These are phyloP conservation scores for Rhogogaster chlorosoma DNA, from an alignment of 2,888 invertebrate genomes.

Conservation along the genomic window DNA sequence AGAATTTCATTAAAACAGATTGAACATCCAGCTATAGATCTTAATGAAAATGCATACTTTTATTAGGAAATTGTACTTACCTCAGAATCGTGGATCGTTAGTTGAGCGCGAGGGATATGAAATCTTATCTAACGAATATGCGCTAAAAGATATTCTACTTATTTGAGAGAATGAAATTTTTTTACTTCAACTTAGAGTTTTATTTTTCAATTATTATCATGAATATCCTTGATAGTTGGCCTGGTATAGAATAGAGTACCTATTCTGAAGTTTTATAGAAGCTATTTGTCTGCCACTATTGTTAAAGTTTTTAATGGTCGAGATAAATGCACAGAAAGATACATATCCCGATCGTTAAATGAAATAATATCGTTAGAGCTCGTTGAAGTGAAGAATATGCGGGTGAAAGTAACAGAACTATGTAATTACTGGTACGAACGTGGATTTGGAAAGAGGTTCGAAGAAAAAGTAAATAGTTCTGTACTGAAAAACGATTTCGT, in stretches of 20 bases:
- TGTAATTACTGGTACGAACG: background rate
- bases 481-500: background rate
- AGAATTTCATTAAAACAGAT: background rate
- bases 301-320: background rate
- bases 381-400: background rate
- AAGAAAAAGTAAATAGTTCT: background rate
- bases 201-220: background rate
- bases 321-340: background rate
- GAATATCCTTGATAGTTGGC: background rate
- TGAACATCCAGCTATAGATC: too few relatives aligned
- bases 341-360: background rate
- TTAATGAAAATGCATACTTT: too few relatives aligned
- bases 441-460: background rate
- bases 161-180: background rate
- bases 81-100: background rate
- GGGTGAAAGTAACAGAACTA: conserved; percentile 28
- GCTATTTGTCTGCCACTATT: background rate
- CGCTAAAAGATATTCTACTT: background rate
- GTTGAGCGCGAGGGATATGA: background rate
- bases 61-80: background rate
- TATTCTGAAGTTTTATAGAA: background rate
- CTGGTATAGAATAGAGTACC: background rate
- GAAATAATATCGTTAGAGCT: background rate
- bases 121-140: background rate
- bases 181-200: background rate